Evolutionary conservation across 2,113 vertebrate species (phyloP), one percentile per base, ranked within the genome.

Genomic region (Melanerpes aurifrons): DNA sequence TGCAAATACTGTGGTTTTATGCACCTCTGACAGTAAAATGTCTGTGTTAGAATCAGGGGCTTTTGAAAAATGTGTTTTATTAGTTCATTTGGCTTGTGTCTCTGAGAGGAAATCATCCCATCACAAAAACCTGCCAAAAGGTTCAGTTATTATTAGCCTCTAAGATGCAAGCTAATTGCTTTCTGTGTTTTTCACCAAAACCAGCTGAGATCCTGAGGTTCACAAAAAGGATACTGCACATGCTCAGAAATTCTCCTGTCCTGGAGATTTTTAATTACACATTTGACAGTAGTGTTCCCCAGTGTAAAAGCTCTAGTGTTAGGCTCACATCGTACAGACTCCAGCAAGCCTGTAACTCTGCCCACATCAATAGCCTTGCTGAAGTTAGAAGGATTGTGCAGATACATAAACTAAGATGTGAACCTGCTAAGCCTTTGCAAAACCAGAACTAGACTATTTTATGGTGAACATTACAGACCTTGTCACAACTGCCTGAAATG

Each of bases 161-260:
- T 82, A 87, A 89, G 89, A 92, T 78, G 72, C 89, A 94, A 93
- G 85, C 61, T 95, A 96, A 96, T 95, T 96, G 87, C 89, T 93
- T 94, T 94, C 84, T 89, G 28, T 68, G 37, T 78, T 93, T 95
- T 94, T 91, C 89, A 96, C 94, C 76, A 78, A 91, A 96, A 95
- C 78, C 91, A 96, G 95, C 90, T 94, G 93, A 96, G 90, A 96
- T 87, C 79, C 54, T 1, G 15, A 94, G 82, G 82, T 94, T 94
- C 90, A 91, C 54, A 72, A 75, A 94, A 92, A 93, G 90, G 85
- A 90, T 95, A 92, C 58, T 47, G 93, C 87, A 93, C 93, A 88
- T 90, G 85, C 79, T 93, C 82, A 86, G 69, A 91, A 78, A 86
- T 72, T 50, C 5, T 10, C 82, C 82, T 67, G 69, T 86, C 73